Evolutionary conservation across 2,797 vertebrate genomes (phyloP).

Genomic region (Pseudocheirus occidentalis): DNA sequence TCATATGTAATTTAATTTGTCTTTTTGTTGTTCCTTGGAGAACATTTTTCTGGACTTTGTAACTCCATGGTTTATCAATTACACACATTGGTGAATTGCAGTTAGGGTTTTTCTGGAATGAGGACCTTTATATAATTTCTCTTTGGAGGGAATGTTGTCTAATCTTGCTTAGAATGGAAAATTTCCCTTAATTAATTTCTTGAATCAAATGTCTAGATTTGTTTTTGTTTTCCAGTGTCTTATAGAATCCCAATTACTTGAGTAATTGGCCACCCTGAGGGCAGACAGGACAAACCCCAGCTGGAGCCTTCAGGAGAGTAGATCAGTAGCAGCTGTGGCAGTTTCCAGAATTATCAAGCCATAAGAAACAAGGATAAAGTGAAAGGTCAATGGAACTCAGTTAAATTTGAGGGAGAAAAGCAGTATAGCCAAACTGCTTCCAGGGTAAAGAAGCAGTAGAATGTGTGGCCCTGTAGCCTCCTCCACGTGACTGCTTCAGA

Average conservation of each 20-base stretch:
- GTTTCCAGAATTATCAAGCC: too few relatives aligned
- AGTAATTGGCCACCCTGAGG: too few relatives aligned
- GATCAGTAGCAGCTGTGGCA: too few relatives aligned
- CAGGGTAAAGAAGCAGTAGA: too few relatives aligned
- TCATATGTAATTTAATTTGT: background rate
- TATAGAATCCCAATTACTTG: background rate
- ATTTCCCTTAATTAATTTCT: background rate
- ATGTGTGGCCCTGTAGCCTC: too few relatives aligned
- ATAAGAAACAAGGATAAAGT: too few relatives aligned
- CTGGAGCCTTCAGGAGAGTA: too few relatives aligned
- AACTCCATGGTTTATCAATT: background rate
- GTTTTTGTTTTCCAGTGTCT: background rate
- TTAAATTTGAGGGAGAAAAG: too few relatives aligned
- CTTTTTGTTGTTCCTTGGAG: background rate
- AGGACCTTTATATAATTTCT: background rate
- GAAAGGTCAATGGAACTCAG: too few relatives aligned
- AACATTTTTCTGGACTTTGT: background rate
- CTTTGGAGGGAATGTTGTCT: background rate
- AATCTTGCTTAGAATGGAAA: background rate
- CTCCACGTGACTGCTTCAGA: too few relatives aligned
- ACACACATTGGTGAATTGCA: background rate
- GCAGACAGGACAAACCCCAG: too few relatives aligned
- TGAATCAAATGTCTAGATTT: background rate
- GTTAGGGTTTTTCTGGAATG: background rate
- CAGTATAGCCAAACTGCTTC: too few relatives aligned